phyloP scores from a whole-genome alignment of 2,797 vertebrate species.

The Pipistrellus pygmaeus region DNA sequence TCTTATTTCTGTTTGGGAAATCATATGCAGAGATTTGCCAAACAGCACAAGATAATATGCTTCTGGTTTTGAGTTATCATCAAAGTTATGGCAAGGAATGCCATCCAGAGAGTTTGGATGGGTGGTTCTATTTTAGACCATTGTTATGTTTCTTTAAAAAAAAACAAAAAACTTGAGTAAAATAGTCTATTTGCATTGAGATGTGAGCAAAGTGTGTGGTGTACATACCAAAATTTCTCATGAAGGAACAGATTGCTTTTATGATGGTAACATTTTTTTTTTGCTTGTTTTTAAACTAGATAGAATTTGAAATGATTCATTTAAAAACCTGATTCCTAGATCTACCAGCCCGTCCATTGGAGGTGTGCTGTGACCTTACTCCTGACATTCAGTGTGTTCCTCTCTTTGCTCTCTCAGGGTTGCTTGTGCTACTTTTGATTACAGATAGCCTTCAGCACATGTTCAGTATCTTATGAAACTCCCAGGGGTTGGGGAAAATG shows the following conservation, averaged over 20 bases:
- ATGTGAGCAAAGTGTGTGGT: fast-evolving
- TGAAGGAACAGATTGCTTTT: not conserved
- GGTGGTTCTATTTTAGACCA: not conserved
- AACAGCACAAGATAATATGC: slow-evolving; percentile 70
- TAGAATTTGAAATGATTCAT: not conserved
- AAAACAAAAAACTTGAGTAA: not conserved
- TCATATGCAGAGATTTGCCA: slow-evolving; percentile 54
- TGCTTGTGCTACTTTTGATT: not conserved
- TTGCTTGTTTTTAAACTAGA: not conserved
- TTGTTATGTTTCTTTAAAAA: too few relatives aligned
- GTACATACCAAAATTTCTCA: not conserved
- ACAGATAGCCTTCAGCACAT: fast-evolving
- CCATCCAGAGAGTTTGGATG: slow-evolving; percentile 35
- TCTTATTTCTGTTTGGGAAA: slow-evolving; percentile 67
- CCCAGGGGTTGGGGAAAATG: too few relatives aligned
- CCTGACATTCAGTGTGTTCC: fast-evolving
- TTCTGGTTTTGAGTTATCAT: slow-evolving; percentile 38
- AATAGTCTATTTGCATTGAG: not conserved
- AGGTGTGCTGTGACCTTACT: fast-evolving
- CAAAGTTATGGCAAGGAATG: slow-evolving; percentile 22
- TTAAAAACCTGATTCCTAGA: too few relatives aligned
- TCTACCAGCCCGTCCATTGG: fast-evolving
- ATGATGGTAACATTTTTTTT: not conserved
- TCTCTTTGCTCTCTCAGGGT: not conserved
- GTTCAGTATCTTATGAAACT: not conserved